Base-by-base conservation (phyloP, 1,140 invertebrate genomes). In the Drosophila pachea region DNA sequence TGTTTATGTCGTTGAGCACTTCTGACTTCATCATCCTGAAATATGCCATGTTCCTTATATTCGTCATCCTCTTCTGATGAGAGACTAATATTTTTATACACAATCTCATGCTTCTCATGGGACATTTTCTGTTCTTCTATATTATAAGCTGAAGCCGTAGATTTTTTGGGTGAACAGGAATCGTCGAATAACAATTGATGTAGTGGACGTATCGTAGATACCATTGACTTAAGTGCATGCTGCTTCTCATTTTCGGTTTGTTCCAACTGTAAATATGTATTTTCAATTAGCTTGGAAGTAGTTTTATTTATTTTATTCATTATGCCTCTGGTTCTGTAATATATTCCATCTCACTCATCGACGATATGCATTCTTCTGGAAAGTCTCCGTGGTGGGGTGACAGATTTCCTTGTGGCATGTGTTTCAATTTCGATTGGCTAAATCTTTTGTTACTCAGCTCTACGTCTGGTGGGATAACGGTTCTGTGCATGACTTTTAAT, bases 151-250 rank as follows among this genome's bases (percentile, higher is more conserved):
- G 45, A 9, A 35, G 12, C 7, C 2, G 32, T 0, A 35, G 31
- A 0, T 32, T 53, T 53, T 11, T 14, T 36, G 4, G 52, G 7
- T 3, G 33, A n/a, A 29, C 8, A 43, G 9, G 52, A 29, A 5
- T 65, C 61, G 1, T 69, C 67, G 2, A 47, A 58, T 4, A 69
- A 50, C 4, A 69, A 14, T 32, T 69, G 52, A 0, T 65, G 61
- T 7, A 69, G 33, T n/a, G 67, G 67, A 5, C 67, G 43, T 2
- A 68, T 32, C 4, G 31, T 49, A 6, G 66, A 35, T 7, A 11
- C 14, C 4, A 66, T 14, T 7, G 52, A 29, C 11, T 42, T 49
- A 2, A 50, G 9, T 7, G 29, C 32, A 0, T 32, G 36, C 22
- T 22, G 22, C 9, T 14, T 59, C 8, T 59, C 9, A 11, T 53